Conservation (phyloP, 2,113 vertebrate species). For the Megalops atlanticus region DNA sequence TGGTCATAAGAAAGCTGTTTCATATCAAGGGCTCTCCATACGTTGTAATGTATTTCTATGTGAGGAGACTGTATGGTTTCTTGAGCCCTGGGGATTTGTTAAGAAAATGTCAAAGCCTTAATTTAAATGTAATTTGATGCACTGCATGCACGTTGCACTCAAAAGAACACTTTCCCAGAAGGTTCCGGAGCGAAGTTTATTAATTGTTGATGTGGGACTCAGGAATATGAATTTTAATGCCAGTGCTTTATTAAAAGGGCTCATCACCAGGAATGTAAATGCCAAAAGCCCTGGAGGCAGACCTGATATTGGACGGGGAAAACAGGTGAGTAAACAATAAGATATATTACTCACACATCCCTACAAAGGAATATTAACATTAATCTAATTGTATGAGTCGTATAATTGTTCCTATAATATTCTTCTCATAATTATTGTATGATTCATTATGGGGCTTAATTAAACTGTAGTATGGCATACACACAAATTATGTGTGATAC, state of each 20-base stretch:
- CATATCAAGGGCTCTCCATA: slow-evolving; percentile 8
- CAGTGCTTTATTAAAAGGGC: slow-evolving; percentile 29
- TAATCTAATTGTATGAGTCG: neutral
- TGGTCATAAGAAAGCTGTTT: neutral
- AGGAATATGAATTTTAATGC: slow-evolving; percentile 32
- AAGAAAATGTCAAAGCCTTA: slow-evolving; percentile 37
- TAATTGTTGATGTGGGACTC: slow-evolving; percentile 33
- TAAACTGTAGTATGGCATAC: neutral
- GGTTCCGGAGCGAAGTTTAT: slow-evolving; percentile 20
- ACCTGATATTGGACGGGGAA: slow-evolving; percentile 13
- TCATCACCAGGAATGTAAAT: slow-evolving; percentile 33
- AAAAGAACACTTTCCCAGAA: slow-evolving; percentile 7
- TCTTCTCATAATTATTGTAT: too few species aligned
- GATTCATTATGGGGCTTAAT: slow-evolving; percentile 18
- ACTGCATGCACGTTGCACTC: slow-evolving; percentile 3
- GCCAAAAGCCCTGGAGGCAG: slow-evolving; percentile 20
- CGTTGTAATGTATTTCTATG: neutral
- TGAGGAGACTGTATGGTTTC: slow-evolving; percentile 1
- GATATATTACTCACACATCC: neutral
- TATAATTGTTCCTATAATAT: too few species aligned
- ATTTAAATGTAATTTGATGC: slow-evolving; percentile 33
- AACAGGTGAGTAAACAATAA: slow-evolving; percentile 22
- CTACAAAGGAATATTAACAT: neutral
- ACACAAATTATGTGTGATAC: neutral
- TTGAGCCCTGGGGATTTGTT: slow-evolving; percentile 12